Evolutionary conservation across 2,113 vertebrate species (phyloP), one percentile per base, ranked within the genome.

Genomic region (Pygoscelis adeliae): DNA sequence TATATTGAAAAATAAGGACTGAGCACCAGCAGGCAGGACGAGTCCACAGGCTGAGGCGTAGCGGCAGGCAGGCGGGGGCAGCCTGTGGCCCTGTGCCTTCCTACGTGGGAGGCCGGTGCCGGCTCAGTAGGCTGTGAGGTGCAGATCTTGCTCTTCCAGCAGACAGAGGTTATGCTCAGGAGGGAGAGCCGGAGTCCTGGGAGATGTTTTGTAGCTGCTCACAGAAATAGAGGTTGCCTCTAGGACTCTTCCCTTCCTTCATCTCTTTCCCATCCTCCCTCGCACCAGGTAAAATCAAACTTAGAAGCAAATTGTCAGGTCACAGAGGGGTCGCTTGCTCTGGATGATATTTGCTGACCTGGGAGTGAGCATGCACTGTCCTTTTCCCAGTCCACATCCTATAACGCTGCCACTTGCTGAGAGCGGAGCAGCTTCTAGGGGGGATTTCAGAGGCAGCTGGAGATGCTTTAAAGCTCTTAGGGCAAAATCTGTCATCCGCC

Each of bases 1-100:
- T 32, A 0, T 4, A 1, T 26, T 14, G 11, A 55, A 56, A 7
- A 13, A 17, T 25, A 6, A 34, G 59, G 59, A 5, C 65, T 0
- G 1, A 65, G 72, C 69, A 13, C 9, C 1, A 0, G 19, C 78
- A 55, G 67, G 49, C 14, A 10, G 56, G 56, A 59, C 9, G 34
- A 10, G 34, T 10, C 34, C 34, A 9, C 56, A 59, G 62, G 49
- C 23, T 17, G 73, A 30, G 89, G 42, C 1, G 6, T 2, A 15
- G 61, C 3, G 2, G 61, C 76, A 10, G 29, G 36, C 58, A 36
- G 66, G 81, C 1, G 1, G 49, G 40, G 85, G 15, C 50, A 56
- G 40, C 30, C 15, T 0, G 2, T 32, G 74, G 83, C 69, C 63
- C 61, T 46, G 42, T 4, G 47, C 72, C 58, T 74, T 29, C 70